These are phyloP conservation scores for Eilema depressum DNA, from an alignment of 2,888 invertebrate species.

Conservation along the genomic window DNA sequence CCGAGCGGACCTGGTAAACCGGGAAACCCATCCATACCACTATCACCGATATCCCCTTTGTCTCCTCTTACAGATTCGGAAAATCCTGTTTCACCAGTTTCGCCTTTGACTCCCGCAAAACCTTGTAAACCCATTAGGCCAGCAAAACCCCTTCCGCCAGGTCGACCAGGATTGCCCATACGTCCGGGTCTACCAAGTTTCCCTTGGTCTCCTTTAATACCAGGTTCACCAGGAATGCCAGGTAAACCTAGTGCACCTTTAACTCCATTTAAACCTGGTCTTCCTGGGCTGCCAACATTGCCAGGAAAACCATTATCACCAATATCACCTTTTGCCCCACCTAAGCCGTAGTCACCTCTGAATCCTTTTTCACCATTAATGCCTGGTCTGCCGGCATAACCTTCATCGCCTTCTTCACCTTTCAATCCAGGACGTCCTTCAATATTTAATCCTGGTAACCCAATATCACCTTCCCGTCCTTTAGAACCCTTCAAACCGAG, in stretches of 20 bases:
- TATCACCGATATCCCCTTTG: constrained; percentile 81
- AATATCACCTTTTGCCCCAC: constrained; percentile 83
- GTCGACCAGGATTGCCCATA: constrained; percentile 83
- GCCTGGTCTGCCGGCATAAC: constrained; percentile 88
- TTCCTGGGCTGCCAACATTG: constrained; percentile 86
- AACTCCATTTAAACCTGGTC: constrained; percentile 78
- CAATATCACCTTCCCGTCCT: constrained; percentile 64
- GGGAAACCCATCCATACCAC: constrained; percentile 87
- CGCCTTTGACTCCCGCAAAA: constrained; percentile 52
- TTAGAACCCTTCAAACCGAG: constrained; percentile 59
- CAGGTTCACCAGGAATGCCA: constrained; percentile 75
- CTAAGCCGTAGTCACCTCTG: constrained; percentile 87
- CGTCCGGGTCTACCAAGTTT: constrained; percentile 73
- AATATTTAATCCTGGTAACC: constrained; percentile 79
- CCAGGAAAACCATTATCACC: constrained; percentile 87
- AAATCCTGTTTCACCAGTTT: constrained; percentile 72
- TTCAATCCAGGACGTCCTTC: constrained; percentile 73
- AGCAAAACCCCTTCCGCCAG: constrained; percentile 81
- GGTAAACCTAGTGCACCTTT: constrained; percentile 80
- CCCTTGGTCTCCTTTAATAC: constrained; percentile 65
- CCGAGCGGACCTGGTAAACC: constrained; percentile 88
- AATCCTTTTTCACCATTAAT: constrained; percentile 78
- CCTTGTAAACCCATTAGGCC: constrained; percentile 46
- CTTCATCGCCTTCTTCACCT: constrained; percentile 79
- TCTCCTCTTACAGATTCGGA: constrained; percentile 69